Evolutionary conservation across 2,113 vertebrate genomes (phyloP).

Genomic region (Dasypus novemcinctus): DNA sequence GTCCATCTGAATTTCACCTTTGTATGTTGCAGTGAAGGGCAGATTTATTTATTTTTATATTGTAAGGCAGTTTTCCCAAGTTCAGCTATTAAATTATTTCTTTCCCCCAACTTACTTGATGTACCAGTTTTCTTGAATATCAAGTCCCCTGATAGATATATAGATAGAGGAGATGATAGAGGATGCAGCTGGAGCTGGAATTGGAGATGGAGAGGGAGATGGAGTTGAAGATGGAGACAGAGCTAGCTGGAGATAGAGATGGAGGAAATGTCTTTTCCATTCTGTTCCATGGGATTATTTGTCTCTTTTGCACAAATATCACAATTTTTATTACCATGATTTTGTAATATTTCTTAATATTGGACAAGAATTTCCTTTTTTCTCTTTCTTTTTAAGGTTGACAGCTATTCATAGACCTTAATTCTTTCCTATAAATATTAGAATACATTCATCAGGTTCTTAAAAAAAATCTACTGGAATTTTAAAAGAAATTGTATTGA

Average conservation of each 20-base stretch:
- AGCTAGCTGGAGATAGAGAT: neutral
- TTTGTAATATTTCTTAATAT: neutral
- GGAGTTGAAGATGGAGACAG: too few relatives aligned
- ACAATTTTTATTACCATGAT: neutral
- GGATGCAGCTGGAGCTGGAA: neutral
- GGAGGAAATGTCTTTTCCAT: neutral
- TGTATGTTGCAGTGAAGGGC: neutral
- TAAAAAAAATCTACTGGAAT: neutral
- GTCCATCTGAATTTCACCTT: neutral
- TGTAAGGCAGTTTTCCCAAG: neutral
- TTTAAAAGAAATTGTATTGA: neutral
- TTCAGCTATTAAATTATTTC: neutral
- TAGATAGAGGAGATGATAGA: neutral
- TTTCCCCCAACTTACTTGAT: neutral
- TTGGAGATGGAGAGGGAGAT: too few relatives aligned
- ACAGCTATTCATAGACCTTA: neutral
- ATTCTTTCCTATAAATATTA: conserved; percentile 20
- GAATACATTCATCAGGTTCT: neutral
- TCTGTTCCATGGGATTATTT: neutral
- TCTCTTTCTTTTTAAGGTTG: neutral
- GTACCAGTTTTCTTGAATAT: neutral
- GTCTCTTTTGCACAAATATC: neutral
- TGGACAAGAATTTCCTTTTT: neutral
- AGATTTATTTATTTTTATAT: neutral
- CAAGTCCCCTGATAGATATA: neutral